phyloP scores from a whole-genome alignment of 2,888 invertebrate genomes.

The Ephialtes manifestator region DNA sequence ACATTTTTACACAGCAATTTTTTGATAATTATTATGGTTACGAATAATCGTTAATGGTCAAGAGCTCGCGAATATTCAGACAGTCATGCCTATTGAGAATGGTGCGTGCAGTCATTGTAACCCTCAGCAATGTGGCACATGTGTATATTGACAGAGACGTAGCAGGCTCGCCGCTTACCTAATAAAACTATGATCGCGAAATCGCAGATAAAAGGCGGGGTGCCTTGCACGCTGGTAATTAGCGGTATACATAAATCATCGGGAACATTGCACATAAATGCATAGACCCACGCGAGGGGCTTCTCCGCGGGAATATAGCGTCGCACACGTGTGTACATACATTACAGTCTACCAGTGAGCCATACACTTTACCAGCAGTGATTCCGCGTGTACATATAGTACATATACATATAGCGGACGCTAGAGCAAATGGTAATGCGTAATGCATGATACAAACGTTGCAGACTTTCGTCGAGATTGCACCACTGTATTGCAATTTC shows the following conservation, averaged over 20 bases:
- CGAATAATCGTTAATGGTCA: neutral
- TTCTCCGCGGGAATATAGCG: constrained; percentile 37
- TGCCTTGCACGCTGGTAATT: constrained; percentile 83
- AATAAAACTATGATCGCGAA: constrained; percentile 84
- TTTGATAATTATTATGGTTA: neutral
- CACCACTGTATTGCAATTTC: neutral
- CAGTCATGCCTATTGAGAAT: neutral
- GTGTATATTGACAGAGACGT: constrained; percentile 34
- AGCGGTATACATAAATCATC: constrained; percentile 85
- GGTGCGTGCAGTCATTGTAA: neutral
- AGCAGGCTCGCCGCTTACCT: constrained; percentile 66
- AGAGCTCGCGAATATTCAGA: neutral
- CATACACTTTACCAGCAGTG: constrained; percentile 54
- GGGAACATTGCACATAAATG: constrained; percentile 81
- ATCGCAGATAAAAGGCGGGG: constrained; percentile 81
- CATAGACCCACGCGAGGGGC: constrained; percentile 75
- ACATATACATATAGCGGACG: constrained; percentile 55
- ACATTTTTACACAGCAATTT: neutral
- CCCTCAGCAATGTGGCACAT: neutral
- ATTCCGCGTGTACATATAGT: constrained; percentile 63
- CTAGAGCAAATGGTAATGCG: constrained; percentile 73
- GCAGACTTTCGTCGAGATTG: constrained; percentile 70
- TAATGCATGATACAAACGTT: constrained; percentile 77
- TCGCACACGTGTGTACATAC: constrained; percentile 53
- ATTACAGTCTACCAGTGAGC: constrained; percentile 42